Base-by-base conservation (phyloP, 2,113 vertebrate genomes). In the Centropus bengalensis region DNA sequence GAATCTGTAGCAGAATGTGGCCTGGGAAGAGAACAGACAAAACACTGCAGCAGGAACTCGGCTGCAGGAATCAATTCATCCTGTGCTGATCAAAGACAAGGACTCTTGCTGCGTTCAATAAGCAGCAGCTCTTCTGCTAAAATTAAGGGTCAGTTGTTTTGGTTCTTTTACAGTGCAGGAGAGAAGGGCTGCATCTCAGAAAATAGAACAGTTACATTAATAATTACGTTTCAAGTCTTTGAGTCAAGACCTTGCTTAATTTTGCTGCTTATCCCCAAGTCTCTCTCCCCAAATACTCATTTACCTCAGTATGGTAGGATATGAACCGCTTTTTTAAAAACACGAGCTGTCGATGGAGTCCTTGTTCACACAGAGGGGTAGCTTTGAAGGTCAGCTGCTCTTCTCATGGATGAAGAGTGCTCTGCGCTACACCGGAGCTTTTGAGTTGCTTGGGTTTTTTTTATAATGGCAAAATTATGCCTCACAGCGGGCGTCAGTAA, bases 111-210 rank as follows among this genome's bases (percentile, higher is more conserved):
- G 94, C 62, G 38, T 77, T 78, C 66, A 49, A 51, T 15, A 73
- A 88, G 67, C 88, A 76, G 64, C 51, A 66, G 40, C 92, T 91
- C 73, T 82, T 62, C 69, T 85, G 79, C 84, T 75, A 17, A 93
- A 97, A 96, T 86, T 75, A 89, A 86, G 93, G 90, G 88, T 93
- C 91, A 91, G n/a, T 91, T 63, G 68, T 88, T 94, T 86, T 55
- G 47, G 14, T 89, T 82, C 84, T 94, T 89, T 20, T 83, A 19
- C 63, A n/a, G 24, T 4, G 12, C 45, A 17, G 75, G 76, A 66
- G 71, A 86, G 44, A 70, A 23, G 62, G 76, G 47, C 87, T 66
- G 68, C 26, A 3, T 59, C 71, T 91, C 14, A 8, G 76, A 82
- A 88, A 92, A 91, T 42, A 92, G 94, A 93, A 80, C 82, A 96